Evolutionary conservation across 2,113 vertebrate genomes (phyloP), one percentile per base, ranked within the genome.

Genomic region (Ochotona curzoniae): DNA sequence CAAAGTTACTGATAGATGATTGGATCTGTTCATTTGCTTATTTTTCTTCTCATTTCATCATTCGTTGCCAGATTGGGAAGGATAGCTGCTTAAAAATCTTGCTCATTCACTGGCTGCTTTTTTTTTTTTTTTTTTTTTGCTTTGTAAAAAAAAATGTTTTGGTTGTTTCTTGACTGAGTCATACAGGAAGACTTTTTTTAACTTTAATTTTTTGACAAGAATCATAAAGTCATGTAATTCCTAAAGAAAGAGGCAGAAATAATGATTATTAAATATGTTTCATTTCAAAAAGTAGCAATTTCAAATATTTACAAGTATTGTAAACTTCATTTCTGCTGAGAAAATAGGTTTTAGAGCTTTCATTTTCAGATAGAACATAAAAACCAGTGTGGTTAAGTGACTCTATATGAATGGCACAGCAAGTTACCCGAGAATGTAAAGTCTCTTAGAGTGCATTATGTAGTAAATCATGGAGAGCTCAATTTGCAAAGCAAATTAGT

Each of bases 401-500:
- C 83, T 91, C 93, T 67, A 60, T 90, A 23, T 79, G 51, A 94
- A 74, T 47, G 28, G 83, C 44, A 64, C 87, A 94, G 73, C 78
- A 91, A 47, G 57, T 89, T 70, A 49, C 85, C 81, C 61, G 26
- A 82, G 21, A 76, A 57, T 94, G 89, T 66, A 63, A 93, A 94
- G 69, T 94, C 87, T 95, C 83, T 83, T 70, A 57, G 64, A 93
- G 83, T 88, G 35, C 57, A 47, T 93, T 91, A 63, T 79, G 47
- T 54, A 92, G 54, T 35, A 83, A 96, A 94, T 93, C 91, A 89
- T 71, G 71, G 69, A 83, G 78, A 94, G 60, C 76, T 94, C 89
- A 84, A 94, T 96, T 96, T 96, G 90, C 91, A 97, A 94, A 92
- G 90, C 95, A 96, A 94, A 96, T 96, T 96, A 94, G 90, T 83